Evolutionary conservation across 1,140 invertebrate species (phyloP), one percentile per base, ranked within the genome.

Genomic region (Leptinotarsa undecemlineata): DNA sequence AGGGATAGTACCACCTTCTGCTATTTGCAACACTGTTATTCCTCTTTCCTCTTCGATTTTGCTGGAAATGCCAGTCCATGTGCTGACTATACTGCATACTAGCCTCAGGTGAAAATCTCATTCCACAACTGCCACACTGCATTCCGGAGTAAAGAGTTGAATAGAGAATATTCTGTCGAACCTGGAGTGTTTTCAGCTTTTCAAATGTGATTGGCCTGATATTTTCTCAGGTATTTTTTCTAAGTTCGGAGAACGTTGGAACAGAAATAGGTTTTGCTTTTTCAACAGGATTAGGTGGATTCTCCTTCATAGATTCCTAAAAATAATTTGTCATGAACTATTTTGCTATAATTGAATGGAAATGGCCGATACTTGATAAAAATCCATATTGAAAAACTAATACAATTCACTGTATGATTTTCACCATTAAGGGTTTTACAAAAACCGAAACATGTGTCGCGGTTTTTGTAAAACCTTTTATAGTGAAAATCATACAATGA

Each of bases 21-120:
- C 92, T 93, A 77, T 94, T 92, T 0, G 95, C 93, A 67, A 95
- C 92, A 23, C 93, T 89, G 0, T 92, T 90, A 1, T 94, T 93
- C 79, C 96, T 94, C 74, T 95, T 91, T 80, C 96, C 95, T 61
- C 92, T 88, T 13, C 95, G 87, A 85, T 99, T 99, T 84, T 96
- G 94, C 13, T 15, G 2, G 51, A 57, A 57, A 57, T 57, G 51
- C 97, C 97, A 98, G 86, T 99, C 96, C 33, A 98, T 88, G 87
- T 98, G 97, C 83, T 96, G 94, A 76, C 94, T 94, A 83, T 98
- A 95, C 71, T 92, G 90, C 47, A 95, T 93, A 1, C 51, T 57
- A 57, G 11, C 14, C 15, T n/a, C 1, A 17, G 6, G 51, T 14
- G 51, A 3, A 57, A 57, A 57, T 57, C 51, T 57, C 51, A 57